Base-by-base conservation (phyloP, 2,888 invertebrate genomes). In the Pristionchus mayeri region DNA sequence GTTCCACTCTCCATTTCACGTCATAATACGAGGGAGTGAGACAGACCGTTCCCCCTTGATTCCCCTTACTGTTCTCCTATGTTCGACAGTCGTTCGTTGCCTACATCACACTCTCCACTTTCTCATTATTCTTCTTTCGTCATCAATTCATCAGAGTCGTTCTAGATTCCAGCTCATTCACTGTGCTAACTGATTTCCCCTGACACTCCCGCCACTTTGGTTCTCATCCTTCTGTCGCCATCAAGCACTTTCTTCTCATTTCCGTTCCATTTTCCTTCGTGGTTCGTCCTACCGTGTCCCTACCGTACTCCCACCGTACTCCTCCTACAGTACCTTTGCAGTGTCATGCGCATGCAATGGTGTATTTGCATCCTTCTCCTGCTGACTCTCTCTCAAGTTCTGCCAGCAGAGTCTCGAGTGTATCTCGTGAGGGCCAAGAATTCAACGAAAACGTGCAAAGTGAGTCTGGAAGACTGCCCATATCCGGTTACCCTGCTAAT, bases 401-500 rank as follows among this genome's bases (percentile, higher is more conserved):
- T 63, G 2, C 82, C 82, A 30, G 40, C 82, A 18, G 50, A 82
- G 16, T 40, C 37, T 27, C 48, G 75, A 37, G 52, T 84, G 21
- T 84, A 84, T 37, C 50, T 84, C 37, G 84, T 84, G 4, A 7
- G 54, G 24, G 50, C 71, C 7, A 84, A 75, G 75, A 84, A 75
- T 75, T 40, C 84, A 27, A 75, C 84, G 9, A 71, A 75, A 54
- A 37, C 71, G 9, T 84, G 84, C 54, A 84, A 84, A 54, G 84
- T 84, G 50, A 44, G 84, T 52, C 27, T 76, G 76, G 48, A 44
- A 24, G 9, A 40, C 71, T 6, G n/a, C 71, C 40, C 18, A 44
- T 3, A 40, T 71, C 71, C 4, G 40, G 24, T 63, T 63, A 71
- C 57, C n/a, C 37, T 67, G 16, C 24, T 71, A 44, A 71, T 40